Evolutionary conservation across 2,113 vertebrate species (phyloP).

Genomic region (Pitta sordida): DNA sequence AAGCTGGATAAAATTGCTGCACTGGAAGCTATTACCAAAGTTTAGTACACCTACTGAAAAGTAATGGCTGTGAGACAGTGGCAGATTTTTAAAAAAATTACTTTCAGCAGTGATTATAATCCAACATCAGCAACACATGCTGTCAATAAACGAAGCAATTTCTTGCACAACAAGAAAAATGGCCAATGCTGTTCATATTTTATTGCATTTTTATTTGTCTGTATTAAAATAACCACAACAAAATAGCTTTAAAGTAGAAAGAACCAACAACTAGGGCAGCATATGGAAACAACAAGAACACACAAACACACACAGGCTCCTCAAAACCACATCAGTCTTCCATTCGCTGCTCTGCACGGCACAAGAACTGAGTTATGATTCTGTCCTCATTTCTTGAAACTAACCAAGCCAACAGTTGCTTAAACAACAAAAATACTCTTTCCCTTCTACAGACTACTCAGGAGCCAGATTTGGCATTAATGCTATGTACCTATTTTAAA

Average conservation of each 20-base stretch:
- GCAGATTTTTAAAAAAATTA: background rate
- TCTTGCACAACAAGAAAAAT: background rate
- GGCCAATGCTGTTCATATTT: background rate
- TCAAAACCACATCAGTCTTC: background rate
- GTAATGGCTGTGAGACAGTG: background rate
- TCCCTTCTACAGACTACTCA: background rate
- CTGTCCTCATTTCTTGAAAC: background rate
- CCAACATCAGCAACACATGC: background rate
- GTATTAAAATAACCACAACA: background rate
- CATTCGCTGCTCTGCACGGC: background rate
- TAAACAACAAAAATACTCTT: background rate
- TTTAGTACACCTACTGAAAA: background rate
- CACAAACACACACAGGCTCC: background rate
- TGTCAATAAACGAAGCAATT: background rate
- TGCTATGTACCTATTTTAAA: no score
- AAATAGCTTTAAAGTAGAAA: background rate
- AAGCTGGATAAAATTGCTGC: background rate
- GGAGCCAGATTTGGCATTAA: background rate
- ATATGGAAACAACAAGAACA: background rate
- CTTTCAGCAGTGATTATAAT: background rate
- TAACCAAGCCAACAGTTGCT: background rate
- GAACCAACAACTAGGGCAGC: background rate
- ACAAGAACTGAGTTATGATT: background rate
- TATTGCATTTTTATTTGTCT: background rate
- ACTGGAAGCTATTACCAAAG: background rate